Evolutionary conservation across 2,888 invertebrate genomes (phyloP).

Genomic region (Merodon equestris): DNA sequence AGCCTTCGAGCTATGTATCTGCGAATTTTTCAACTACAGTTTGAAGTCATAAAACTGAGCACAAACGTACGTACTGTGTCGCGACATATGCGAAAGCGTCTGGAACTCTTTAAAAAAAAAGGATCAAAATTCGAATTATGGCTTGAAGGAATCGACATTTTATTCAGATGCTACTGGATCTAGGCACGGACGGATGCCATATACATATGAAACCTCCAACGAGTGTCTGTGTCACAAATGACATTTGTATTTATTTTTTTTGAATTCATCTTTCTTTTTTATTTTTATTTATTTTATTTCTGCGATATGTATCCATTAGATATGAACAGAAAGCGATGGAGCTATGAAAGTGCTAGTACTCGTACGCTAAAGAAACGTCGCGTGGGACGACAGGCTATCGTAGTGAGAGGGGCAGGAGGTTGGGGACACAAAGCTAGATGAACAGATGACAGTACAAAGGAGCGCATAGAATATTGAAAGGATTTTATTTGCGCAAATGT

Average conservation of each 20-base stretch:
- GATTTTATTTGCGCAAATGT: conserved; percentile 68
- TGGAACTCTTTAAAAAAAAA: conserved; percentile 8
- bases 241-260: conserved; percentile 15
- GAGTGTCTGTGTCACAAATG: background rate
- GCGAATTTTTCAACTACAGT: conserved; percentile 12
- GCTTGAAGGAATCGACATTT: conserved; percentile 19
- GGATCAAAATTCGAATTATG: background rate
- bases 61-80: conserved; percentile 19
- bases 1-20: too few relatives aligned
- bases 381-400: too few relatives aligned
- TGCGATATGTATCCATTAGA: conserved; percentile 51
- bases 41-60: conserved; percentile 45
- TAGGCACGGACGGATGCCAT: too few relatives aligned
- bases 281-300: conserved; percentile 44
- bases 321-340: conserved; percentile 43
- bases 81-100: conserved; percentile 57
- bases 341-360: background rate
- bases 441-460: conserved; percentile 55
- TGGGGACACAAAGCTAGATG: conserved; percentile 20
- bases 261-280: conserved; percentile 31
- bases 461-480: conserved; percentile 69
- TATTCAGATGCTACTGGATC: too few relatives aligned
- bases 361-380: background rate
- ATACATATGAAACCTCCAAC: too few relatives aligned
- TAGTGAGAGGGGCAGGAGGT: background rate